These are phyloP conservation scores for Diglossa cyanea DNA, from an alignment of 2,797 vertebrate genomes.

Conservation along the genomic window DNA sequence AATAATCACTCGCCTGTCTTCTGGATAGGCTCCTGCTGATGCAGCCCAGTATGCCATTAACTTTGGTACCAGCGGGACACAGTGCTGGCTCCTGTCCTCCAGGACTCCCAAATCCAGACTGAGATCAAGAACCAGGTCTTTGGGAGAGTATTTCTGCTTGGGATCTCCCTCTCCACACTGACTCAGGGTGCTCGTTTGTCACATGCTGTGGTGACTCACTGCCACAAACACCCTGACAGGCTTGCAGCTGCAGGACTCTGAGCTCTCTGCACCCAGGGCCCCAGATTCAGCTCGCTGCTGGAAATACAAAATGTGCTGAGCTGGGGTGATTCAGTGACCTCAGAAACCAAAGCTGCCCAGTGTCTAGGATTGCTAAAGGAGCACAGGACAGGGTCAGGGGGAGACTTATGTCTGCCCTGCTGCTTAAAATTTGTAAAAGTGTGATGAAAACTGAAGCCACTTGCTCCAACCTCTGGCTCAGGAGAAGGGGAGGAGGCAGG, in stretches of 20 bases:
- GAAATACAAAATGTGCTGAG: not conserved
- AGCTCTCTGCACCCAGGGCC: not conserved
- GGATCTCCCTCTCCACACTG: not conserved
- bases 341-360: not conserved
- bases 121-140: not conserved
- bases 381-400: not conserved
- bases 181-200: not conserved
- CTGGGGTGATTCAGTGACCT: not conserved
- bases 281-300: not conserved
- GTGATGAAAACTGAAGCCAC: not conserved
- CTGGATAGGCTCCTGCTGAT: not conserved
- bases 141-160: not conserved
- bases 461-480: not conserved
- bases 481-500: not conserved
- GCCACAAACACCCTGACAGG: not conserved
- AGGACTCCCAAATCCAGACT: not conserved
- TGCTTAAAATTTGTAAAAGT: not conserved
- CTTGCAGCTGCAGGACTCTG: not conserved
- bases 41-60: not conserved
- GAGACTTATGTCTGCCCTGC: not conserved
- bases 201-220: conserved; percentile 5
- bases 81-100: not conserved
- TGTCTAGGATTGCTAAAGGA: not conserved
- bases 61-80: not conserved
- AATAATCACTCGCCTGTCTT: not conserved